Evolutionary conservation across 2,113 vertebrate genomes (phyloP), one percentile per base, ranked within the genome.

Genomic region (Aptenodytes forsteri): DNA sequence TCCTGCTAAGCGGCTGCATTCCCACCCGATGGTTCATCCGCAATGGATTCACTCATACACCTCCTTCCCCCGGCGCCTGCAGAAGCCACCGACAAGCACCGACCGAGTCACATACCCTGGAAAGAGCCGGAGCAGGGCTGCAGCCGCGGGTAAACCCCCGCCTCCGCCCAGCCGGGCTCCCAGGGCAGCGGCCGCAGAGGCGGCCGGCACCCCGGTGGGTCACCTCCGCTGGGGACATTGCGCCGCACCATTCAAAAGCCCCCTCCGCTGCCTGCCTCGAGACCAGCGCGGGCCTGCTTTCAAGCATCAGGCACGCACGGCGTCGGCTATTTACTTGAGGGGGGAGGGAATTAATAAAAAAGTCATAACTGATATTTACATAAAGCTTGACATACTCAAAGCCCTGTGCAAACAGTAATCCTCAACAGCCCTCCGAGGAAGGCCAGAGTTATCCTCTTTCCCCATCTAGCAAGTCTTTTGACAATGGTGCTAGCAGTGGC

Each of bases 321-420:
- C 4, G 8, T 1, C 1, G 58, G 18, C 22, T 90, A 38, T 69
- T 91, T 71, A 83, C 92, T 3, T 16, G 44, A 69, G 65, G 7
- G 7, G 14, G 40, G 32, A 82, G 69, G 61, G 83, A 86, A 80
- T 46, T 58, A 40, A 85, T 80, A 79, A 87, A 54, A 69, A 71
- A 93, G 90, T 42, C 78, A 12, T 61, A 87, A 82, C 65, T 9
- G 49, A 3, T 79, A 72, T 96, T 97, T 94, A 95, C 84, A 93
- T 69, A 80, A 36, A 65, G 93, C 78, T 14, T 72, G 87, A 87
- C 75, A 72, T 47, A 36, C 71, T 26, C 84, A 71, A 75, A 96
- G 95, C 93, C 67, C 78, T 85, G 87, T 38, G 92, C 92, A 95
- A 97, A 97, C 87, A 86, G 14, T 61, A 87, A 85, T 89, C 90